A percentile compares a stretch with the other conserved stretches of the same genome.
Conservation (phyloP, 2,888 invertebrate species). For the Endomychus coccineus region DNA sequence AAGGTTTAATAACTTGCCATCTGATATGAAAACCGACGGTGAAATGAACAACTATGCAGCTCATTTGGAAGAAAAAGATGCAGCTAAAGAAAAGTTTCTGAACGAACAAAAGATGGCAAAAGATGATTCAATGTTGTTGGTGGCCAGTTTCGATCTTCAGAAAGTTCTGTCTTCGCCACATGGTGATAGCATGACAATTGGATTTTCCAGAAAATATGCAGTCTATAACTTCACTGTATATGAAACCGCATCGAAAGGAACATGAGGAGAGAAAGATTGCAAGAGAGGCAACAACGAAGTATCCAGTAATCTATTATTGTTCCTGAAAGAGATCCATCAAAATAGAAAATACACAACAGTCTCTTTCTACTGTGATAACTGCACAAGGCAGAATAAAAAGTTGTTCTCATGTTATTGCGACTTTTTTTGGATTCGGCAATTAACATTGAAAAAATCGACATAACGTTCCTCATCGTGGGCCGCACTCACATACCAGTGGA, state of each 20-base stretch:
- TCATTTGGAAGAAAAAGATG: conserved; percentile 2
- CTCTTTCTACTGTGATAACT: conserved; percentile 13
- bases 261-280: conserved; percentile 24
- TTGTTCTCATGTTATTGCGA: too few relatives aligned
- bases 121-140: conserved; percentile 10
- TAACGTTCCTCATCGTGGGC: conserved; percentile 19
- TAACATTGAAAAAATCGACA: conserved; percentile 21
- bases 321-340: conserved; percentile 23
- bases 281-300: conserved; percentile 23
- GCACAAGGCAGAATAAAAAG: conserved; percentile 16
- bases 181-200: conserved; percentile 23
- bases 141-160: conserved; percentile 18
- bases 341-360: conserved; percentile 13
- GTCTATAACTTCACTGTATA: conserved; percentile 30
- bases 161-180: conserved; percentile 28
- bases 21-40: too few relatives aligned
- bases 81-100: neutral
- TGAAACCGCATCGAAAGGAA: conserved; percentile 25
- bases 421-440: too few relatives aligned
- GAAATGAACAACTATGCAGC: conserved; percentile 1
- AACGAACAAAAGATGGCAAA: conserved; percentile 4
- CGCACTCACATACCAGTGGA: conserved; percentile 34
- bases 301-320: conserved; percentile 21
- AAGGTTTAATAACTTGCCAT: too few relatives aligned
- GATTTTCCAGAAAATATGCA: conserved; percentile 28